Evolutionary conservation across 2,113 vertebrate species (phyloP), one percentile per base, ranked within the genome.

Genomic region (Nycticebus coucang): DNA sequence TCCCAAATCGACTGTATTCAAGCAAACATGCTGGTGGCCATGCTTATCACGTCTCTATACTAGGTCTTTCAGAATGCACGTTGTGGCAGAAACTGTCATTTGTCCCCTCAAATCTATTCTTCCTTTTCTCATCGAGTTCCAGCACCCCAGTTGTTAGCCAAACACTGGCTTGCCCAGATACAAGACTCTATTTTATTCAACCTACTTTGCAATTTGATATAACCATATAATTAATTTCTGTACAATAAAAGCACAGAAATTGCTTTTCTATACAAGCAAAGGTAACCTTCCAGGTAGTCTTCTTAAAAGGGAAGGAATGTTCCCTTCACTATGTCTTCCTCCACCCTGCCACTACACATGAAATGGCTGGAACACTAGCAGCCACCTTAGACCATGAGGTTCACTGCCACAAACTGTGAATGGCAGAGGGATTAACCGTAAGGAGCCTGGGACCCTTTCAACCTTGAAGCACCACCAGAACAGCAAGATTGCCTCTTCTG

Each of bases 331-430:
- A 0, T 62, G 14, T 55, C 69, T 95, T 68, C 57, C 81, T 90
- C n/a, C 55, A 22, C 28, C 37, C 37, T 71, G 64, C 15, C 22
- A 50, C 57, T 60, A 26, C 30, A 79, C 14, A 75, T 45, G 35
- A 55, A 85, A 92, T 74, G 84, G 55, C 33, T 91, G 71, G 55
- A 93, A 89, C 75, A 80, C 81, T 72, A 90, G 89, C 81, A 95
- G 33, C 28, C 55, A 82, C 59, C 8, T 35, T 41, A n/a, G 62
- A 55, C 41, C 77, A 35, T 37, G 37, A 89, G 50, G 41, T 68
- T 68, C 11, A n/a, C 12, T 62, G 59, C 17, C 57, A 64, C 14
- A 91, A 87, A 11, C 33, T 11, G 13, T 41, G 18, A 60, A 84
- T 30, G 50, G n/a, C 0, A 82, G 4, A 69, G 4, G 15, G 17